These are phyloP conservation scores for Oreochromis mossambicus DNA, from an alignment of 2,797 vertebrate genomes.

Conservation along the genomic window DNA sequence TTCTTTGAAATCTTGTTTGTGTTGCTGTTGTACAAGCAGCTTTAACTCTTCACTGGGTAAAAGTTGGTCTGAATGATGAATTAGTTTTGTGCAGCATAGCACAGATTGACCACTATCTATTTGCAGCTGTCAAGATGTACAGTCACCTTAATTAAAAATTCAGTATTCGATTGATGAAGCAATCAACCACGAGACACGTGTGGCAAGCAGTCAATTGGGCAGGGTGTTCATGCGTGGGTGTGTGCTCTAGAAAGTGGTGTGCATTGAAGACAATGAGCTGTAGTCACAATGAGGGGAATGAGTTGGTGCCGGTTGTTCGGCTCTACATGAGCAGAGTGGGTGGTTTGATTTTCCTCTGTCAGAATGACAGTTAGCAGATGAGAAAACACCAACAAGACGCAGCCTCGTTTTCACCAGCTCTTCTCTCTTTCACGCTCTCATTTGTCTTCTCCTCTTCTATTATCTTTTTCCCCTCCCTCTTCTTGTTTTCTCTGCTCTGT, in stretches of 20 bases:
- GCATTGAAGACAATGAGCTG: background rate
- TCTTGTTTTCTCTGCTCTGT: background rate
- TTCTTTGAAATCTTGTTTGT: background rate
- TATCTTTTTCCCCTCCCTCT: background rate
- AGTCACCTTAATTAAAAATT: background rate
- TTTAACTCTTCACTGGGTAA: background rate
- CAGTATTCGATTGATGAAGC: background rate
- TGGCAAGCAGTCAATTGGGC: background rate
- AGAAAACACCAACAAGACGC: slow-evolving; percentile 23
- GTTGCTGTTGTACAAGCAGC: background rate
- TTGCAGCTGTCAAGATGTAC: background rate
- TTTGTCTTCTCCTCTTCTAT: background rate
- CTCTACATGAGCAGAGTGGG: background rate
- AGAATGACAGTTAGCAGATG: background rate
- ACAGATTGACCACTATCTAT: background rate
- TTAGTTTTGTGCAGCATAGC: background rate
- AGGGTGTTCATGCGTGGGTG: background rate
- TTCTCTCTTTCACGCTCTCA: background rate
- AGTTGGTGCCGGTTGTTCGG: background rate
- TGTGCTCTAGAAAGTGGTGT: background rate
- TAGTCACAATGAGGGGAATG: background rate
- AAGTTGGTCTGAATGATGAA: background rate
- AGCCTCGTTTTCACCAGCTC: slow-evolving; percentile 1
- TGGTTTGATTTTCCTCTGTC: background rate
- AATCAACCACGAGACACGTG: background rate